Conservation (phyloP, 1,140 invertebrate genomes). For the Brachionus sp. region DNA sequence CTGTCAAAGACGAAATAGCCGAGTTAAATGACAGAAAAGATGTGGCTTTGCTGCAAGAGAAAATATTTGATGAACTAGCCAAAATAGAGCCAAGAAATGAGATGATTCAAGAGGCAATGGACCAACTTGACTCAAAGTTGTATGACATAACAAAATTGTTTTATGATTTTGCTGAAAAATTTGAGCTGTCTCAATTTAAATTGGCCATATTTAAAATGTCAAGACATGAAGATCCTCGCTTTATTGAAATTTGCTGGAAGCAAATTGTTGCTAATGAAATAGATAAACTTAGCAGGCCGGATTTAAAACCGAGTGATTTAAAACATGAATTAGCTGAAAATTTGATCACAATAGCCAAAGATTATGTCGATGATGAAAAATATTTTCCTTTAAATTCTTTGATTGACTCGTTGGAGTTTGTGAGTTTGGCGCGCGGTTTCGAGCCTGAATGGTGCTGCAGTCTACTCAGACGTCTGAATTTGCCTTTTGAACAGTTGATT, state of each 20-base stretch:
- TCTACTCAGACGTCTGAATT: neutral
- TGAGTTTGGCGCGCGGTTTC: slow-evolving; percentile 10
- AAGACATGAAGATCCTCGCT: neutral
- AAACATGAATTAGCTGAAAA: slow-evolving; percentile 26
- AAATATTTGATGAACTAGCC: slow-evolving; percentile 47
- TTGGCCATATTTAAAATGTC: slow-evolving; percentile 58
- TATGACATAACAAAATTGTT: slow-evolving; percentile 70
- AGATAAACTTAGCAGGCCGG: neutral
- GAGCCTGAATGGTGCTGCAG: slow-evolving; percentile 38
- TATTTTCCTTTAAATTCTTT: slow-evolving; percentile 30
- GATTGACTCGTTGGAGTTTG: slow-evolving; percentile 42
- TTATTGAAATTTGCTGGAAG: slow-evolving; percentile 32
- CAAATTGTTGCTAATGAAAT: slow-evolving; percentile 44
- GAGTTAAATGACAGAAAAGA: slow-evolving; percentile 90
- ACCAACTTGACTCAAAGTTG: slow-evolving; percentile 62
- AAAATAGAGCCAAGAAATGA: slow-evolving; percentile 54
- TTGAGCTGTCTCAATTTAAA: slow-evolving; percentile 62
- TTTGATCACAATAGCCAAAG: slow-evolving; percentile 6
- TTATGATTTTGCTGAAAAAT: slow-evolving; percentile 62
- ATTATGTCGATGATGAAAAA: slow-evolving; percentile 44
- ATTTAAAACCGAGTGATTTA: slow-evolving; percentile 8
- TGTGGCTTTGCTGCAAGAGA: slow-evolving; percentile 53
- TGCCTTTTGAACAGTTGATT: slow-evolving; percentile 14
- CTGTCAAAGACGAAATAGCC: slow-evolving; percentile 57
- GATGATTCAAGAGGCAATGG: slow-evolving; percentile 54